Percentiles rank a stretch among this genome's conserved stretches.
Evolutionary conservation across 2,113 vertebrate species (phyloP).

Genomic region (Oncorhynchus gorbuscha): DNA sequence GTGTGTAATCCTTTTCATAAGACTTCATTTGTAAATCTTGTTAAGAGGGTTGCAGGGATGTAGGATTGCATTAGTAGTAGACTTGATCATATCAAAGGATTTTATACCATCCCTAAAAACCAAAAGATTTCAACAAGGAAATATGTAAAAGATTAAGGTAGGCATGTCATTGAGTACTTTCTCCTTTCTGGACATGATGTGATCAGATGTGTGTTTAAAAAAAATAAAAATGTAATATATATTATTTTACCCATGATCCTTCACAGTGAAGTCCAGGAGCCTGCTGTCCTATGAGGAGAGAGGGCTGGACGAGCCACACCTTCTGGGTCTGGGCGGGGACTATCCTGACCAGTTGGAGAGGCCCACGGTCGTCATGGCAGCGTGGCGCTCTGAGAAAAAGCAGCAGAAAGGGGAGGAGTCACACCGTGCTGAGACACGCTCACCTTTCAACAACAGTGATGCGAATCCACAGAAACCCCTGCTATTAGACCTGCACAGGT

Average conservation of each 20-base stretch:
- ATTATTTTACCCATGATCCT: neutral
- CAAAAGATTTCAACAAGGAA: neutral
- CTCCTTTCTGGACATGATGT: too few species aligned
- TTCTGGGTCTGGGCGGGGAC: slow-evolving; percentile 79
- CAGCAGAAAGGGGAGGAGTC: slow-evolving; percentile 69
- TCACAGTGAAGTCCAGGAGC: slow-evolving; percentile 88
- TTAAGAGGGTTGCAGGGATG: too few species aligned
- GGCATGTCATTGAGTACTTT: too few species aligned
- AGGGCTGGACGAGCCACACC: slow-evolving; percentile 73
- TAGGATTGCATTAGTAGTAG: too few species aligned
- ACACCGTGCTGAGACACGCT: slow-evolving; percentile 53
- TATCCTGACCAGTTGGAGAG: slow-evolving; percentile 74
- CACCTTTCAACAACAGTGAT: slow-evolving; percentile 80
- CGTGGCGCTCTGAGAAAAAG: slow-evolving; percentile 73
- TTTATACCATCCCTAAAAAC: neutral
- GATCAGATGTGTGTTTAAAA: too few species aligned
- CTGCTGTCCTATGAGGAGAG: slow-evolving; percentile 85
- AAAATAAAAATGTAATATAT: too few species aligned
- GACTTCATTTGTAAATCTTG: neutral
- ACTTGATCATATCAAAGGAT: too few species aligned
- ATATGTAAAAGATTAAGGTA: neutral
- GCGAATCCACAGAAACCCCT: slow-evolving; percentile 79
- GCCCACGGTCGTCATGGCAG: slow-evolving; percentile 72
- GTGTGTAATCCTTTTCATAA: neutral
- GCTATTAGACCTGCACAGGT: slow-evolving; percentile 82